These are phyloP conservation scores for Dyspetes luteomarginatus DNA, from an alignment of 2,888 invertebrate genomes.

Conservation along the genomic window DNA sequence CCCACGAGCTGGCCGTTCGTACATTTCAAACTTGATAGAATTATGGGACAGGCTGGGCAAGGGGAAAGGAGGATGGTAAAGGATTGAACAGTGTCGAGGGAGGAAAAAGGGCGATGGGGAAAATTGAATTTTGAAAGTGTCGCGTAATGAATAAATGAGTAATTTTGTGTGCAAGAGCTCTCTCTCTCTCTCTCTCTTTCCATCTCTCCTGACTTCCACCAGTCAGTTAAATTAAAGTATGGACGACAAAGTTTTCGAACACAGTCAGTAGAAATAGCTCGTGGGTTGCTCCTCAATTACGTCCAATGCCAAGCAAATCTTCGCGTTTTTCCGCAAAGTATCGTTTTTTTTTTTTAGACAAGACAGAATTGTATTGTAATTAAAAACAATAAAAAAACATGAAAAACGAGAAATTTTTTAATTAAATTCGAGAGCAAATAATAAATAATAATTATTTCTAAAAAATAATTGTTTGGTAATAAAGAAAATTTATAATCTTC, in stretches of 20 bases:
- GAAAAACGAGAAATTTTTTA: too few species aligned
- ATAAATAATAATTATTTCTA: too few species aligned
- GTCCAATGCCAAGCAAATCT: conserved; percentile 1
- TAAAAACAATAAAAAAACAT: too few species aligned
- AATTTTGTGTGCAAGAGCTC: conserved; percentile 28
- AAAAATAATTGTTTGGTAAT: too few species aligned
- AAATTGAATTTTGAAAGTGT: conserved; percentile 64
- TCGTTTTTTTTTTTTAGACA: neutral
- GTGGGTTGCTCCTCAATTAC: neutral
- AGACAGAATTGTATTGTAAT: too few species aligned
- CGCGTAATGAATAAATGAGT: conserved; percentile 60
- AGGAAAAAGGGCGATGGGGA: conserved; percentile 18
- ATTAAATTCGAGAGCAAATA: too few species aligned
- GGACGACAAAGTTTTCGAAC: conserved; percentile 19
- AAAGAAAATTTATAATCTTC: neutral
- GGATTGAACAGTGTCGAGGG: conserved; percentile 13
- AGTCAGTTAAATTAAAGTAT: conserved; percentile 22
- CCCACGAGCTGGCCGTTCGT: conserved; percentile 23
- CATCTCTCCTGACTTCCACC: conserved; percentile 4
- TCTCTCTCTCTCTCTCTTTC: too few species aligned
- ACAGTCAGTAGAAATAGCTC: neutral
- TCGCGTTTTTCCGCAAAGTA: neutral
- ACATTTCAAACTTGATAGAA: conserved; percentile 48
- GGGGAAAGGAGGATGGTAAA: conserved; percentile 19
- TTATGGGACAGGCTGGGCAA: conserved; percentile 23